Evolutionary conservation across 2,113 vertebrate genomes (phyloP), one percentile per base, ranked within the genome.

Genomic region (Marcusenius ussheri): DNA sequence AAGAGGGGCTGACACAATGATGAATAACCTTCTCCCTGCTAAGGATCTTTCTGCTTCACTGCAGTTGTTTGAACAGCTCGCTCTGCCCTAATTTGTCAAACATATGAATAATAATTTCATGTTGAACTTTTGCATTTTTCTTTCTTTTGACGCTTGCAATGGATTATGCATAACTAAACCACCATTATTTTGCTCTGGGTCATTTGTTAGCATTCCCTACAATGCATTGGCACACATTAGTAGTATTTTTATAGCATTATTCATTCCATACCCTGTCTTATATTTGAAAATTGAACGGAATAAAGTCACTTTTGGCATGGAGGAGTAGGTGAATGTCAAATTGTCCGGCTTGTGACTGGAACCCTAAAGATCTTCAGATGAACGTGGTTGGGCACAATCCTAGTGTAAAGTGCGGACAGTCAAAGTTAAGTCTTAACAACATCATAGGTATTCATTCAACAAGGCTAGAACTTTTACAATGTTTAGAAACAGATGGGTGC

Each of bases 51-150:
- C 87, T 27, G 70, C 51, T 90, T 62, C 42, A 66, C 56, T 92
- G 92, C 89, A 92, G 92, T 90, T 90, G 89, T 93, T 90, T 93
- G 89, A 92, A 45, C 90, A 90, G 88, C 84, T 90, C 17, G 17
- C 46, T 92, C 90, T 90, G 88, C 90, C 91, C 90, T 87, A 89
- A 89, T 93, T 93, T 93, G 91, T 93, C 91, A 91, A 94, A 93
- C 91, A 93, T 85, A 93, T 91, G 91, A 95, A 94, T 94, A 94
- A 93, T 95, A 94, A 95, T 94, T 93, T 93, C 90, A 93, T 74
- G 91, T 88, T 89, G 83, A 91, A 91, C 91, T 93, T 93, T 92
- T 94, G 91, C 92, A 93, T 93, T 94, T 92, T 94, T 92, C 90
- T 91, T 90, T 90, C 89, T 50, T 85, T 74, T 87, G n/a, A 88